phyloP scores from a whole-genome alignment of 2,797 vertebrate genomes.

The Martes flavigula region DNA sequence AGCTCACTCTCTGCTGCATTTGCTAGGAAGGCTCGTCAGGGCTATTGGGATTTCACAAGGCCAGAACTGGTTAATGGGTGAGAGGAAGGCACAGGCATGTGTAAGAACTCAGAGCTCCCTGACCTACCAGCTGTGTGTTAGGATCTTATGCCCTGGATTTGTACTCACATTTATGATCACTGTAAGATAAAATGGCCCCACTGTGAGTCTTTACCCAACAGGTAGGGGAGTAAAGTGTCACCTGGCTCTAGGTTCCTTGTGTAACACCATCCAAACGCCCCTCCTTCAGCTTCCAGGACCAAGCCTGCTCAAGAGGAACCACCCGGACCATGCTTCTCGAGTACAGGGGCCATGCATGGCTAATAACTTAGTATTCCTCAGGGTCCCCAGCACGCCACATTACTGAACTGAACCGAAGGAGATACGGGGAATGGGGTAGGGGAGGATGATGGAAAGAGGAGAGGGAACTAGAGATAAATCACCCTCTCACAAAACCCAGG shows the following conservation, averaged over 20 bases:
- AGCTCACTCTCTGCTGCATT: constrained; percentile 7
- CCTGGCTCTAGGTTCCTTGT: background rate
- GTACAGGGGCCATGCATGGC: background rate
- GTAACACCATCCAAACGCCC: background rate
- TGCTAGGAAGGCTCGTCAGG: background rate
- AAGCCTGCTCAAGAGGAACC: background rate
- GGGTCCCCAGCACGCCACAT: background rate
- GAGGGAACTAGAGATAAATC: background rate
- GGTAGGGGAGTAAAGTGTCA: background rate
- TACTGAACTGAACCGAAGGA: background rate
- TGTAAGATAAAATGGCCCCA: background rate
- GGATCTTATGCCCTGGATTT: background rate
- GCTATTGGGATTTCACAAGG: constrained; percentile 20
- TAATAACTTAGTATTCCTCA: background rate
- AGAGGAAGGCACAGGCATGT: background rate
- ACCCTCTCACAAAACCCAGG: background rate
- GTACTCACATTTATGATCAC: background rate
- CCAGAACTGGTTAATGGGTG: background rate
- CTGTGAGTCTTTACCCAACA: background rate
- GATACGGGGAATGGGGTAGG: background rate
- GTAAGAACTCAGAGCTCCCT: background rate
- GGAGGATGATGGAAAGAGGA: background rate
- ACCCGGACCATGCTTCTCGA: background rate
- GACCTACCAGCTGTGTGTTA: background rate
- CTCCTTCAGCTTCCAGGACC: background rate